These are phyloP conservation scores for Pelosia muscerda DNA, from an alignment of 2,888 invertebrate genomes.

Conservation along the genomic window DNA sequence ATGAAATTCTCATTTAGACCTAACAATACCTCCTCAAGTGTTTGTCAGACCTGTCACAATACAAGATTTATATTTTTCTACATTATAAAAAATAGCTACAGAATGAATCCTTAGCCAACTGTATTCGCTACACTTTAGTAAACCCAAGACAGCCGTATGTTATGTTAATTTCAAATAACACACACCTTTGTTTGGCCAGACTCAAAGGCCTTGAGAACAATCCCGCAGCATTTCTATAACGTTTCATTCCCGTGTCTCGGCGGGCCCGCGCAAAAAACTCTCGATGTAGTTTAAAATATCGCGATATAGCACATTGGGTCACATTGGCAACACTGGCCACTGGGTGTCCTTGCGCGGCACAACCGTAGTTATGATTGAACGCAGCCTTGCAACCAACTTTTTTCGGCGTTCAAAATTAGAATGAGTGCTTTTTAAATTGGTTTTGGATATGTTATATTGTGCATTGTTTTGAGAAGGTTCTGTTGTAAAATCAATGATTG, in stretches of 20 bases:
- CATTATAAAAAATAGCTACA: neutral
- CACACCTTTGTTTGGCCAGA: conserved; percentile 21
- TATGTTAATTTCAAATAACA: conserved; percentile 14
- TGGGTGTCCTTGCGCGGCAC: conserved; percentile 76
- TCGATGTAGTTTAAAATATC: conserved; percentile 35
- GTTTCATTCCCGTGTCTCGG: conserved; percentile 23
- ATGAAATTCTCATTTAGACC: too few species aligned
- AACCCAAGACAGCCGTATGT: neutral
- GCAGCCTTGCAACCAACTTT: conserved; percentile 37
- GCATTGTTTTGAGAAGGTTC: neutral
- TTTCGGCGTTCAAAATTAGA: conserved; percentile 39
- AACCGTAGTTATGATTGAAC: conserved; percentile 46
- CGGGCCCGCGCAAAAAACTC: conserved; percentile 33
- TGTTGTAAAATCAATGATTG: neutral
- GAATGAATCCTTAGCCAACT: neutral
- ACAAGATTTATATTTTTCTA: too few species aligned
- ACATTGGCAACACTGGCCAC: conserved; percentile 68
- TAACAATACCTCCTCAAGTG: too few species aligned
- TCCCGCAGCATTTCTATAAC: conserved; percentile 20
- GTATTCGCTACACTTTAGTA: neutral
- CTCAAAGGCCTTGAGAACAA: conserved; percentile 25
- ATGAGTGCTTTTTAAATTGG: conserved; percentile 18
- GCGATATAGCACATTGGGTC: conserved; percentile 80
- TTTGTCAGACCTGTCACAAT: too few species aligned
- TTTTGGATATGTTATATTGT: neutral